Base-by-base conservation (phyloP, 2,113 vertebrate genomes). In the Plecturocebus donacophilus region DNA sequence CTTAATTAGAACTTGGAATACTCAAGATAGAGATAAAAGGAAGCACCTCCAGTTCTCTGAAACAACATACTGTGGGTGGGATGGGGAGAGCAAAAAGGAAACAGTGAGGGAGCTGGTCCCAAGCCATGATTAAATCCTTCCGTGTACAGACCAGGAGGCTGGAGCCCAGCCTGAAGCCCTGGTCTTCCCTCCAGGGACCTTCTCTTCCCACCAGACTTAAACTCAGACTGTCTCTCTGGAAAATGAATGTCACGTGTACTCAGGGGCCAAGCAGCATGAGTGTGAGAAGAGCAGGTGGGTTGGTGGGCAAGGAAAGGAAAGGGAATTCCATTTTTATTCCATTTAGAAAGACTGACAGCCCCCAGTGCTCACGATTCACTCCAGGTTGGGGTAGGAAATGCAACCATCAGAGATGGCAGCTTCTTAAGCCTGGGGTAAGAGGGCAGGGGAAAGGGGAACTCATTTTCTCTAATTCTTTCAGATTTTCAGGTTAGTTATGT, bases 1-100 rank as follows among this genome's bases (percentile, higher is more conserved):
- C 98, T 97, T 98, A 98, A 98, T 98, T 98, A 98, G 97, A 98
- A 97, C 94, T 97, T 79, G 77, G 96, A 98, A 98, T 98, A 95
- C 93, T 98, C 40, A 38, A 96, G 84, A 64, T 94, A 82, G 95
- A 98, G 87, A 98, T 97, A 98, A 98, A 98, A 98, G 76, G 68
- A 68, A 97, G 76, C 42, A 79, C 80, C 17, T 76, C 54, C 47
- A 93, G 92, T 80, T 27, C 94, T 98, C 97, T 93, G 49, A 97
- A 97, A 97, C 38, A 95, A 86, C 82, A 96, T 95, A 93, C 92
- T 64, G 81, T n/a, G 79, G 12, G 68, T 32, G 89, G 90, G 68
- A 79, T 87, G 52, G 87, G 66, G 40, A 42, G 19, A 73, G 21
- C 47, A 40, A 5, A 71, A 82, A 20, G 40, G 40, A 54, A 35